Base-by-base conservation (phyloP, 2,888 invertebrate genomes). In the Ophraella communa region DNA sequence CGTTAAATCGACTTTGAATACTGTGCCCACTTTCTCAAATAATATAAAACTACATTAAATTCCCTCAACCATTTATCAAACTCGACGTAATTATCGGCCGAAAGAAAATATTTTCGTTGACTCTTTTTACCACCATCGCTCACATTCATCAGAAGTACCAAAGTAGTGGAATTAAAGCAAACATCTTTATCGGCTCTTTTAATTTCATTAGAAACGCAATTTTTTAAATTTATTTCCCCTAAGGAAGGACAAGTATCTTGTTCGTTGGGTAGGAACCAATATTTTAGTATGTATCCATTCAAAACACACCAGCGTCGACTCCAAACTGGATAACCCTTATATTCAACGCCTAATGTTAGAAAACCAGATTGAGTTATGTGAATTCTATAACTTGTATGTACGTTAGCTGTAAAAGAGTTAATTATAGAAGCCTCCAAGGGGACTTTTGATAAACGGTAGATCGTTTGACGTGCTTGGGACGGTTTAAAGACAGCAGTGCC, bases 191-290 rank as follows among this genome's bases (percentile, higher is more conserved):
- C 39, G 7, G 62, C 66, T 10, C 33, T 42, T 27, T 44, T 27
- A 4, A 68, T 42, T 17, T 52, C 24, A 44, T 56, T n/a, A 2
- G 56, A 59, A 10, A 21, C 3, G 27, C 66, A 58, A 8, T 62
- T 18, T 14, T 47, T 14, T 18, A 68, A 53, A 30, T 68, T 58
- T 10, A 68, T 21, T 18, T 30, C 23, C 10, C 68, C 66, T 2
- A 66, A 30, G 11, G 66, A 64, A 18, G 42, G 35, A 18, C 20
- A 57, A 11, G 27, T 42, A 20, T 51, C 39, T 33, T 64, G 61
- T 49, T 68, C 65, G 11, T 27, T 53, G 1, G 68, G 66, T 18
- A 62, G 55, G 39, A 65, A 65, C 66, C 66, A 69, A 39, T 69
- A 69, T 27, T 62, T 69, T 2, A 62, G 24, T 17, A 20, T 5